phyloP scores from a whole-genome alignment of 1,140 invertebrate genomes.

The Drosophila mayri region DNA sequence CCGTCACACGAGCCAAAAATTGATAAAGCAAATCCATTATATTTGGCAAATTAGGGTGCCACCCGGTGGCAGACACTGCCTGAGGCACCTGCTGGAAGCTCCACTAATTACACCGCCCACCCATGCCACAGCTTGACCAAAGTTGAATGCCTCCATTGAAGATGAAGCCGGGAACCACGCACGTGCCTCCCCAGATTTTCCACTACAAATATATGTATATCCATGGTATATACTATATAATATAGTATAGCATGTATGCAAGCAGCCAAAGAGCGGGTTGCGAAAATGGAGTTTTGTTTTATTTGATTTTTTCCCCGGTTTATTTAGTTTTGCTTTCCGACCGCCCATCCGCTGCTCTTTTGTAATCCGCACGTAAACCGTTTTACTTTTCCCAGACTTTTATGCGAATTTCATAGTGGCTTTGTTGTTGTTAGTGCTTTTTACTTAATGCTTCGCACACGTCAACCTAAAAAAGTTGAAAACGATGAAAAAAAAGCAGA shows the following conservation, averaged over 20 bases:
- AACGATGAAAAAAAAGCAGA: conserved; percentile 34
- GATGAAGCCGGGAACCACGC: conserved; percentile 36
- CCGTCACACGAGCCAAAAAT: conserved; percentile 47
- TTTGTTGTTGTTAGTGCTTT: conserved; percentile 53
- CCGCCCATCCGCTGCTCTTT: conserved; percentile 38
- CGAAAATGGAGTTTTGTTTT: conserved; percentile 48
- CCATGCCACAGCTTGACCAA: conserved; percentile 51
- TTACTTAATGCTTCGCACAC: conserved; percentile 78
- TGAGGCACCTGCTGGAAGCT: conserved; percentile 16
- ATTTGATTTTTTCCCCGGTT: conserved; percentile 41
- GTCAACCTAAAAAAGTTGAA: conserved; percentile 58
- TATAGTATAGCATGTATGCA: conserved; percentile 1
- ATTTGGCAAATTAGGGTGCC: conserved; percentile 71
- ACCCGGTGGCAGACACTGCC: conserved; percentile 62
- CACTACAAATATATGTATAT: conserved; percentile 2
- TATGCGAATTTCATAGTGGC: conserved; percentile 60
- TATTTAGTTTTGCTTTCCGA: conserved; percentile 36
- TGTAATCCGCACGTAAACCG: conserved; percentile 68
- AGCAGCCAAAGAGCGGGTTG: conserved; percentile 27
- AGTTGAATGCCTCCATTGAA: conserved; percentile 32
- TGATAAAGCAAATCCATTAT: conserved; percentile 68
- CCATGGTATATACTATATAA: conserved; percentile 2
- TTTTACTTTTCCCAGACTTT: conserved; percentile 71
- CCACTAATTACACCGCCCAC: conserved; percentile 69
- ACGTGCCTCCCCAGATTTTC: conserved; percentile 56